Evolutionary conservation across 2,888 invertebrate genomes (phyloP).

Genomic region (Cephus runcator): DNA sequence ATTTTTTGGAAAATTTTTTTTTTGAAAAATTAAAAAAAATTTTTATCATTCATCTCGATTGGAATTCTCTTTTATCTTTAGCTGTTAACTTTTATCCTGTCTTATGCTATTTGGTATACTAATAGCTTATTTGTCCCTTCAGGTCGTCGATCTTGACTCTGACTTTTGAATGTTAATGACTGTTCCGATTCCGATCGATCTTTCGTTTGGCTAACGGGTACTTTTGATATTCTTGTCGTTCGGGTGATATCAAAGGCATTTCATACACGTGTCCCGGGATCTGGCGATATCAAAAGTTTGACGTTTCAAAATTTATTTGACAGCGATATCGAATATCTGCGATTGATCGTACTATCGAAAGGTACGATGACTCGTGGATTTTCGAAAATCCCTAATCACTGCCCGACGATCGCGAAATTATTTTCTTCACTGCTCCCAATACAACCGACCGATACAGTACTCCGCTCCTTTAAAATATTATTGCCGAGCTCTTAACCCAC

Average conservation of each 20-base stretch:
- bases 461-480: background rate
- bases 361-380: background rate
- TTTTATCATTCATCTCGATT: too few species aligned
- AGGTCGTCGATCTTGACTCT: background rate
- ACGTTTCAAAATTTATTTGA: background rate
- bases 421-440: background rate
- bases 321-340: background rate
- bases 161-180: background rate
- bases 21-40: too few species aligned
- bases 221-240: background rate
- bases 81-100: background rate
- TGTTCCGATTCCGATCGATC: background rate
- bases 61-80: too few species aligned
- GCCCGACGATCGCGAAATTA: background rate
- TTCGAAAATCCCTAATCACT: background rate
- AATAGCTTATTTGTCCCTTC: background rate
- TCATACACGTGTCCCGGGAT: background rate
- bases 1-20: too few species aligned
- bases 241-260: background rate
- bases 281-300: background rate
- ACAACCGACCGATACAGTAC: background rate
- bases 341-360: background rate
- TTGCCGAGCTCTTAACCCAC: background rate
- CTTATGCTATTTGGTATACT: background rate
- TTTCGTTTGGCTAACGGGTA: background rate